Evolutionary conservation across 2,113 vertebrate species (phyloP).

Genomic region (Nothoprocta pentlandii): DNA sequence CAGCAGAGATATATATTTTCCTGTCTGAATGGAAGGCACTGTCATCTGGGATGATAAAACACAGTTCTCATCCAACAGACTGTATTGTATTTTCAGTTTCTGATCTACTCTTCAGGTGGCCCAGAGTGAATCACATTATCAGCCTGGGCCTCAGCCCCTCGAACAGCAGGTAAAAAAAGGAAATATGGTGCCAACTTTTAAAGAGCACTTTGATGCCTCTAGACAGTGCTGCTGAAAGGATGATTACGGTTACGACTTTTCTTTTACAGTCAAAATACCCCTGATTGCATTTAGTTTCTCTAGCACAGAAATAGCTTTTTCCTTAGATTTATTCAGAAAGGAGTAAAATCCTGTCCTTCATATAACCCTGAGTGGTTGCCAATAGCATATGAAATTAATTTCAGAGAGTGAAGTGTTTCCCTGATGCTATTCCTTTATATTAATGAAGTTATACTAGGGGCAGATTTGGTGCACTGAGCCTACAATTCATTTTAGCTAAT

Average conservation of each 20-base stretch:
- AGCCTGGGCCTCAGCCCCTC: background rate
- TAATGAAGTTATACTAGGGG: background rate
- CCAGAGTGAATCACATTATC: background rate
- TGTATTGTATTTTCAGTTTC: background rate
- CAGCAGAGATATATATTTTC: background rate
- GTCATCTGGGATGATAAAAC: background rate
- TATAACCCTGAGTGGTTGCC: background rate
- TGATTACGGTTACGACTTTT: background rate
- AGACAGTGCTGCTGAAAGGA: background rate
- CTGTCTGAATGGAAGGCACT: background rate
- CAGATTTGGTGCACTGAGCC: background rate
- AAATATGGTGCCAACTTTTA: background rate
- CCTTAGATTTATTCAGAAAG: background rate
- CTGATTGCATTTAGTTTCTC: background rate
- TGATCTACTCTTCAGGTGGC: background rate
- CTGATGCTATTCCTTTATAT: background rate
- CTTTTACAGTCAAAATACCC: background rate
- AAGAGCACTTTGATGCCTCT: background rate
- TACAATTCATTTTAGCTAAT: conserved; percentile 22
- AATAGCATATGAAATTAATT: conserved; percentile 17
- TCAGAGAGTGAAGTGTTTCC: conserved; percentile 18
- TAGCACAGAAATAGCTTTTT: background rate
- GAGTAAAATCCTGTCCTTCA: background rate
- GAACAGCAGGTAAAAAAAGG: background rate
- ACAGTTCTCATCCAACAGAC: background rate